Evolutionary conservation across 2,888 invertebrate genomes (phyloP).

Genomic region (Hydropsyche betteni): DNA sequence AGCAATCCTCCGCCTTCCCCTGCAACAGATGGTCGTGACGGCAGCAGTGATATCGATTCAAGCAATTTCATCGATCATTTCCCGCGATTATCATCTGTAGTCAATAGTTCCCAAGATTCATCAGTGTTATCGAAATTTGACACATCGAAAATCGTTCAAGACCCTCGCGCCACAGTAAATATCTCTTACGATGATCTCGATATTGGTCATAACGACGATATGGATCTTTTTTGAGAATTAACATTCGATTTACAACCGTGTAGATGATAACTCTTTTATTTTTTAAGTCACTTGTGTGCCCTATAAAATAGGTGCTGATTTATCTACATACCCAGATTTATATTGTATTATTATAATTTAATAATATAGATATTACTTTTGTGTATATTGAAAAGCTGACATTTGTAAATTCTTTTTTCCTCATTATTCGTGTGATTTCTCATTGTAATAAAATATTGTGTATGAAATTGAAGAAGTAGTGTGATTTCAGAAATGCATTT

Average conservation of each 20-base stretch:
- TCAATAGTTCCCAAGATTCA: conserved; percentile 19
- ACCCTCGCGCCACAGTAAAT: conserved; percentile 56
- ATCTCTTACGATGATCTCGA: conserved; percentile 74
- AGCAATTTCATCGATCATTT: conserved; percentile 54
- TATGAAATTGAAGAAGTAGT: too few species aligned
- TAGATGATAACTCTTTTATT: conserved; percentile 49
- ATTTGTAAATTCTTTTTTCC: too few species aligned
- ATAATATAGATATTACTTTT: neutral
- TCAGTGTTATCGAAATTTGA: conserved; percentile 21
- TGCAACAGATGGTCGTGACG: conserved; percentile 75
- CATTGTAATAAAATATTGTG: too few species aligned
- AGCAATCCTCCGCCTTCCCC: conserved; percentile 86
- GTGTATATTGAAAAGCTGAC: too few species aligned
- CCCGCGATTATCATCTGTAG: conserved; percentile 39
- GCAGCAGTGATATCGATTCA: conserved; percentile 72
- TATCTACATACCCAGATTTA: neutral
- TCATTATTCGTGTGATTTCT: too few species aligned
- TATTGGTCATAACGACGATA: conserved; percentile 74
- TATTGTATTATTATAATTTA: neutral
- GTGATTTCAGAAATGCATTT: too few species aligned
- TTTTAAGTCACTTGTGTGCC: conserved; percentile 43
- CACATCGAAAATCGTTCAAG: conserved; percentile 46
- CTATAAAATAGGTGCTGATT: conserved; percentile 43
- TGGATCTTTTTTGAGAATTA: conserved; percentile 72
- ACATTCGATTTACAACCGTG: neutral